Evolutionary conservation across 2,113 vertebrate species (phyloP).

Genomic region (Microcebus tavaratra): DNA sequence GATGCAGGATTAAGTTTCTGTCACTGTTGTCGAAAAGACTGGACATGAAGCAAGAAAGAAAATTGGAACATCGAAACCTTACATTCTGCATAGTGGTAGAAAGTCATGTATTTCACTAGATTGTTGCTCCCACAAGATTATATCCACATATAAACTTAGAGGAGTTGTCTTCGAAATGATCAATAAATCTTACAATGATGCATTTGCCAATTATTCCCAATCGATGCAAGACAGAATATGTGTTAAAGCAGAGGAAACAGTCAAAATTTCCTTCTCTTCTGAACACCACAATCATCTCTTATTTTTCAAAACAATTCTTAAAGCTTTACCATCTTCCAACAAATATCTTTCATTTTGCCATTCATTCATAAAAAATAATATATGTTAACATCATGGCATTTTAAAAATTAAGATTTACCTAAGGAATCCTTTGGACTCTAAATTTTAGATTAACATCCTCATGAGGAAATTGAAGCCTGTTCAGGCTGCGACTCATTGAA

Average conservation of each 20-base stretch:
- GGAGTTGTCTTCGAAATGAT: constrained; percentile 50
- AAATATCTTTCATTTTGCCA: neutral
- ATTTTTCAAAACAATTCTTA: constrained; percentile 27
- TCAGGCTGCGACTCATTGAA: neutral
- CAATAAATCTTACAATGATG: constrained; percentile 60
- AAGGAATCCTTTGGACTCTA: neutral
- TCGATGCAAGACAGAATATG: constrained; percentile 11
- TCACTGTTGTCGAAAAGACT: neutral
- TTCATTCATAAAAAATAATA: neutral
- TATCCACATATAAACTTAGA: neutral
- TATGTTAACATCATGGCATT: neutral
- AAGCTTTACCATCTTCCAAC: neutral
- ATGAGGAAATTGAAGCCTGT: neutral
- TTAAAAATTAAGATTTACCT: neutral
- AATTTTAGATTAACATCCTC: neutral
- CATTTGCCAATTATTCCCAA: constrained; percentile 60
- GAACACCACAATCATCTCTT: neutral
- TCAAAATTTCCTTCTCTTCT: neutral
- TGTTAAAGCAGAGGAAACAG: neutral
- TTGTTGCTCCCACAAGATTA: neutral
- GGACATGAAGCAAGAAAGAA: neutral
- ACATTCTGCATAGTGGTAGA: neutral
- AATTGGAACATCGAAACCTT: neutral
- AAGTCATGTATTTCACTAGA: neutral
- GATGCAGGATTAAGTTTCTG: neutral